phyloP scores from a whole-genome alignment of 2,797 vertebrate species.

The Aphelocoma californica region DNA sequence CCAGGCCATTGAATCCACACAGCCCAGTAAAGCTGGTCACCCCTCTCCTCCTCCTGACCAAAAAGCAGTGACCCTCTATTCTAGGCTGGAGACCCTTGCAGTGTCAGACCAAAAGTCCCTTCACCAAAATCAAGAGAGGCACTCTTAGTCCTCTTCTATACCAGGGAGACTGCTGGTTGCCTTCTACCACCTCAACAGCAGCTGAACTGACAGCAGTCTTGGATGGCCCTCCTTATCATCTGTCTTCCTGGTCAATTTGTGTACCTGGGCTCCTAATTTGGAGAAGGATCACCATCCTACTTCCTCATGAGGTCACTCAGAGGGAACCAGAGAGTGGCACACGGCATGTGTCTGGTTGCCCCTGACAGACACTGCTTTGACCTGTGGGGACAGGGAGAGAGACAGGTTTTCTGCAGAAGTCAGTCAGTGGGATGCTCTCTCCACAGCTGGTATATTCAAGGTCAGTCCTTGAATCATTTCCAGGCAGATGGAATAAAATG shows the following conservation, averaged over 20 bases:
- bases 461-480: not conserved
- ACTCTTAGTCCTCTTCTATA: not conserved
- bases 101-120: not conserved
- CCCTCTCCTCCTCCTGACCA: not conserved
- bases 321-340: not conserved
- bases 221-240: not conserved
- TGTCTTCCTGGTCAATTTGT: not conserved
- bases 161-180: not conserved
- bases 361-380: not conserved
- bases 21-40: not conserved
- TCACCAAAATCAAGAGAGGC: not conserved
- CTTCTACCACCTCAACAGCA: not conserved
- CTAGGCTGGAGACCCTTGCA: not conserved
- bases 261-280: accelerated
- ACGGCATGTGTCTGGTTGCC: accelerated
- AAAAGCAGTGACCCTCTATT: not conserved
- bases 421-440: not conserved
- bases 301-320: not conserved
- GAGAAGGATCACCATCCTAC: not conserved
- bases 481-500: not conserved
- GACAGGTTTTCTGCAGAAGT: not conserved
- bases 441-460: not conserved
- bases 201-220: not conserved
- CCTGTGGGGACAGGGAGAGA: accelerated
- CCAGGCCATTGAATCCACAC: not conserved